Conservation (phyloP, 1,140 invertebrate genomes). For the Phocides pigmalion region DNA sequence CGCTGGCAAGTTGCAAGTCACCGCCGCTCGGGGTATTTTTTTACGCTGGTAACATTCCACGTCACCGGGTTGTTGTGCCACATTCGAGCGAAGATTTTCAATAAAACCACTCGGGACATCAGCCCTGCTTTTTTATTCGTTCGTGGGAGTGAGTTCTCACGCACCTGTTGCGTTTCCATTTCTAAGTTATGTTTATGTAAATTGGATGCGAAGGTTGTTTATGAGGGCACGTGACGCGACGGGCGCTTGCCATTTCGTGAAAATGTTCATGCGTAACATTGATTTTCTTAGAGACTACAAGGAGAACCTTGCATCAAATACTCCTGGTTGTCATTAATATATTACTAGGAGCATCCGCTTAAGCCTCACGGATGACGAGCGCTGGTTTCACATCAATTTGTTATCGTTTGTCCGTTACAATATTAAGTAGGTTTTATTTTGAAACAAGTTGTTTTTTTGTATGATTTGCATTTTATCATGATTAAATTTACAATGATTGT, state of each 20-base stretch:
- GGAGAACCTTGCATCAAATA: not conserved
- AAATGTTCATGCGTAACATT: constrained; percentile 13
- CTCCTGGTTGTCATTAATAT: too few species aligned
- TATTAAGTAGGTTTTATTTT: too few species aligned
- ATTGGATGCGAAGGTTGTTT: constrained; percentile 32
- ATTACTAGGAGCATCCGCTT: too few species aligned
- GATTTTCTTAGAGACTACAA: not conserved
- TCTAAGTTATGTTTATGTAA: constrained; percentile 45
- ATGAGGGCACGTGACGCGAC: constrained; percentile 20
- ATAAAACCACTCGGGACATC: constrained; percentile 70
- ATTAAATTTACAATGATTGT: too few species aligned
- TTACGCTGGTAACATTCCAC: constrained; percentile 66
- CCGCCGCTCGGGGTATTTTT: constrained; percentile 58
- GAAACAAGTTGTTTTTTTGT: too few species aligned
- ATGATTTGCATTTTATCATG: too few species aligned
- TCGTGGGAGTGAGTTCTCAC: constrained; percentile 61
- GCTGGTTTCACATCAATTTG: too few species aligned
- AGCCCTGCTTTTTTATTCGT: constrained; percentile 58
- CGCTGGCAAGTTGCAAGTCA: constrained; percentile 81
- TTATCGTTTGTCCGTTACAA: too few species aligned
- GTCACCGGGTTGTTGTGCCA: constrained; percentile 67
- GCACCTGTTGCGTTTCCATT: constrained; percentile 64
- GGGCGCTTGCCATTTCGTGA: constrained; percentile 1
- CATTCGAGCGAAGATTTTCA: constrained; percentile 68
- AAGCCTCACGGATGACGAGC: too few species aligned